Conservation (phyloP, 2,888 invertebrate genomes). For the Zele albiditarsus region DNA sequence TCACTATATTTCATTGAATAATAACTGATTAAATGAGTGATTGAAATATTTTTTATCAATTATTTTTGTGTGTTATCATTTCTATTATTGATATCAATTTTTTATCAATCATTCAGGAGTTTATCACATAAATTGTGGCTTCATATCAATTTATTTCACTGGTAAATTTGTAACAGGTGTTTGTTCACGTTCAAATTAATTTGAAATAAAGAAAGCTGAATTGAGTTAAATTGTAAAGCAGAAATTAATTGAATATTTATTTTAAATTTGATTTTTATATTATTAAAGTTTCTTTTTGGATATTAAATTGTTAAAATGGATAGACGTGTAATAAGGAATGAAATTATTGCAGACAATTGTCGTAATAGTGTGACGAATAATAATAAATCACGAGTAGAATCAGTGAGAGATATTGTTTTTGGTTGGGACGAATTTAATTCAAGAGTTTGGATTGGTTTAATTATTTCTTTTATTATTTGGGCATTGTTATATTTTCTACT, state of each 20-base stretch:
- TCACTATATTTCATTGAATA: neutral
- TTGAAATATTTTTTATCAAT: neutral
- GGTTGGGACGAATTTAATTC: conserved; percentile 64
- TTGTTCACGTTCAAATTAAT: neutral
- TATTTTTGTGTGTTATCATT: neutral
- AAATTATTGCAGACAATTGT: conserved; percentile 24
- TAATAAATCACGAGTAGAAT: conserved; percentile 28
- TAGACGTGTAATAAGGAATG: conserved; percentile 1
- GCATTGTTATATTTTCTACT: conserved; percentile 54
- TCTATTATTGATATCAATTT: conserved; percentile 9
- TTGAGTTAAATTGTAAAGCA: no score
- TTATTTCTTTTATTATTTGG: conserved; percentile 60
- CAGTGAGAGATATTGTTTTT: conserved; percentile 48
- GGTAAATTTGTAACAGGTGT: neutral
- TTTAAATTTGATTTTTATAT: no score
- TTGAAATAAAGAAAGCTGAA: neutral
- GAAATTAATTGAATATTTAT: neutral
- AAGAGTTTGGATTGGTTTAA: conserved; percentile 49
- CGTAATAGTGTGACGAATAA: conserved; percentile 42
- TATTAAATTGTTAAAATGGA: neutral
- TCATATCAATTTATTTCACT: neutral
- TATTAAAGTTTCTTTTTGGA: no score
- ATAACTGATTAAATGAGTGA: neutral
- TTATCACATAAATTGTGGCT: neutral
- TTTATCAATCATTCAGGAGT: neutral